phyloP scores from a whole-genome alignment of 2,797 vertebrate species.

The Pseudochirops corinnae region DNA sequence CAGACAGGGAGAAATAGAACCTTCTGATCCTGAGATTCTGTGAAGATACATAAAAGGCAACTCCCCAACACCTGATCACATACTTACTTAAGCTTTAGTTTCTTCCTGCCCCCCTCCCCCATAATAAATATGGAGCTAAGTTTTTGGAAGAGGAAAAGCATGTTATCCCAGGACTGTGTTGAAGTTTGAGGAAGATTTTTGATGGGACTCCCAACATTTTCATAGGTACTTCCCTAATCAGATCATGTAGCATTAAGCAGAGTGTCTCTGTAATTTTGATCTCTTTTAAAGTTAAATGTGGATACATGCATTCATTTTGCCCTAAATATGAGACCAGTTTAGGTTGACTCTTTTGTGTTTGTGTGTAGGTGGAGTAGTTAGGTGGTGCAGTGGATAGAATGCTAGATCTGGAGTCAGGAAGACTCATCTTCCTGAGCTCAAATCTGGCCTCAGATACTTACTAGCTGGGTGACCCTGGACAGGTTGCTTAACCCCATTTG shows the following conservation, averaged over 20 bases:
- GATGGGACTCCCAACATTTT: neutral
- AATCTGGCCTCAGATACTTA: too few relatives aligned
- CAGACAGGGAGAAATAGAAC: neutral
- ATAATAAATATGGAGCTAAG: neutral
- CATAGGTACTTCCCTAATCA: neutral
- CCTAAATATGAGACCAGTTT: neutral
- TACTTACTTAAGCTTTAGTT: neutral
- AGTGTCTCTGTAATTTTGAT: neutral
- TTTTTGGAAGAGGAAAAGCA: neutral
- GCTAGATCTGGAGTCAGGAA: too few relatives aligned
- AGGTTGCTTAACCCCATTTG: too few relatives aligned
- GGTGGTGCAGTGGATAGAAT: too few relatives aligned
- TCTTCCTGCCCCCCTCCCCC: neutral
- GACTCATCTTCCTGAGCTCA: too few relatives aligned
- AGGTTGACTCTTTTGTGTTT: neutral
- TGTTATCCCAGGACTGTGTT: neutral
- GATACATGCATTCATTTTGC: neutral
- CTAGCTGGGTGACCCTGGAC: too few relatives aligned
- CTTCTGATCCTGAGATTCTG: neutral
- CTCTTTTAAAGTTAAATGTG: neutral
- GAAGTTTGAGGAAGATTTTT: neutral
- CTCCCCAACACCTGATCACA: neutral
- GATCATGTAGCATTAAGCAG: neutral
- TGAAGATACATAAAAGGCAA: neutral
- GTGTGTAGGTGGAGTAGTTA: neutral